Percentiles rank a stretch among this genome's conserved stretches.
Evolutionary conservation across 2,113 vertebrate genomes (phyloP).

Genomic region (Raja brachyura): DNA sequence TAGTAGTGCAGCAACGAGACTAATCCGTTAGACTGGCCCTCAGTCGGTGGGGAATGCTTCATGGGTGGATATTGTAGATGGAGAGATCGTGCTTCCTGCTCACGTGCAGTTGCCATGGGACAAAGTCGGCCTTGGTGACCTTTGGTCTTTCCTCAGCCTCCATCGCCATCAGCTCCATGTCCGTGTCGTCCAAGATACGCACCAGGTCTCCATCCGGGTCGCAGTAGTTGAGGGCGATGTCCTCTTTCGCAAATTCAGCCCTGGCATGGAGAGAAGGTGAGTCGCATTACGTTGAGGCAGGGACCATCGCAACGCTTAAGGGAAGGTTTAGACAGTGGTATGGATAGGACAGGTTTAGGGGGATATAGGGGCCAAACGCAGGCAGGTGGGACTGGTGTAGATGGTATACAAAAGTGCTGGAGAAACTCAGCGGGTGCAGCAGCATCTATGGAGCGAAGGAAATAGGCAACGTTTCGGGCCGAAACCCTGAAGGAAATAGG

Average conservation of each 20-base stretch:
- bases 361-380: too few relatives aligned
- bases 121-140: slow-evolving; percentile 61
- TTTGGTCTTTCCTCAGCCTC: slow-evolving; percentile 52
- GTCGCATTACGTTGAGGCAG: too few relatives aligned
- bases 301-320: too few relatives aligned
- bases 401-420: too few relatives aligned
- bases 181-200: slow-evolving; percentile 73
- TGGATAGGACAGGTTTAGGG: too few relatives aligned
- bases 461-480: too few relatives aligned
- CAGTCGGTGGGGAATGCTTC: background rate
- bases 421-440: too few relatives aligned
- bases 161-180: slow-evolving; percentile 74
- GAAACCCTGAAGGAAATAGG: too few relatives aligned
- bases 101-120: slow-evolving; percentile 77
- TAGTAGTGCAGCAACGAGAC: background rate
- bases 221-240: slow-evolving; percentile 77
- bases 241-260: slow-evolving; percentile 65
- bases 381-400: too few relatives aligned
- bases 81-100: slow-evolving; percentile 64
- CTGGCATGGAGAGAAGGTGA: slow-evolving; percentile 47
- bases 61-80: slow-evolving; percentile 65
- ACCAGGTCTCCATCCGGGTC: slow-evolving; percentile 78
- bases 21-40: background rate
- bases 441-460: too few relatives aligned
- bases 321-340: too few relatives aligned